These are phyloP conservation scores for Tromatobia lineatoria DNA, from an alignment of 2,888 invertebrate species.

Conservation along the genomic window DNA sequence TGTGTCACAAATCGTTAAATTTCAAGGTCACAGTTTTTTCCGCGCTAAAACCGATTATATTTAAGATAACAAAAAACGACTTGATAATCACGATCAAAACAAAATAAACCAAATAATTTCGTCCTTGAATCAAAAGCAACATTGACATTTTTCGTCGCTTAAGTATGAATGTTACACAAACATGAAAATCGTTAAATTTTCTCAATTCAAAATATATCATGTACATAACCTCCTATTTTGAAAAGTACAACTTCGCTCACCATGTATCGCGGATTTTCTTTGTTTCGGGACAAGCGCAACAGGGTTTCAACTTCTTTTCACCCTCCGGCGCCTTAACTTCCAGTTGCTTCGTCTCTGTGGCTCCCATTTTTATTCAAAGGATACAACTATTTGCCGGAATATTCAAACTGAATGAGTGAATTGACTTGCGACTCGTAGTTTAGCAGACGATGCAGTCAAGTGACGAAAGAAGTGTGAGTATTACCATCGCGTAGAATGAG, in stretches of 20 bases:
- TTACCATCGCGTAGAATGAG: neutral
- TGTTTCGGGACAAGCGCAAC: slow-evolving; percentile 99
- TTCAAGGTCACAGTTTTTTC: slow-evolving; percentile 7
- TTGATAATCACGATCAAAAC: no score
- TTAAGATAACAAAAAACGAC: neutral
- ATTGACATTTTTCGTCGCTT: neutral
- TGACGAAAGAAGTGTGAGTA: neutral
- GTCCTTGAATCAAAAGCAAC: neutral
- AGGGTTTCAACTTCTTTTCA: slow-evolving; percentile 95
- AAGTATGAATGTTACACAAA: neutral
- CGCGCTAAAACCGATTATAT: no score
- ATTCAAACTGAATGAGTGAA: neutral
- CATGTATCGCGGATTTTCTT: slow-evolving; percentile 96
- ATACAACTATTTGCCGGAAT: slow-evolving; percentile 1
- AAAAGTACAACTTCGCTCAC: slow-evolving; percentile 86
- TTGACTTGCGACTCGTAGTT: neutral
- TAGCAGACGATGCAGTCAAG: slow-evolving; percentile 8
- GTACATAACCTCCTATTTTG: slow-evolving; percentile 56
- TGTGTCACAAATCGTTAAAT: neutral
- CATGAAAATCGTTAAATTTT: neutral
- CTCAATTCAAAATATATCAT: neutral
- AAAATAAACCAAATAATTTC: neutral
- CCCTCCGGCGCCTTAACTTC: slow-evolving; percentile 82
- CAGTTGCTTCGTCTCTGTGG: slow-evolving; percentile 85
- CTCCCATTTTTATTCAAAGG: slow-evolving; percentile 86